These are phyloP conservation scores for Nycticebus coucang DNA, from an alignment of 2,113 vertebrate genomes.

Conservation along the genomic window DNA sequence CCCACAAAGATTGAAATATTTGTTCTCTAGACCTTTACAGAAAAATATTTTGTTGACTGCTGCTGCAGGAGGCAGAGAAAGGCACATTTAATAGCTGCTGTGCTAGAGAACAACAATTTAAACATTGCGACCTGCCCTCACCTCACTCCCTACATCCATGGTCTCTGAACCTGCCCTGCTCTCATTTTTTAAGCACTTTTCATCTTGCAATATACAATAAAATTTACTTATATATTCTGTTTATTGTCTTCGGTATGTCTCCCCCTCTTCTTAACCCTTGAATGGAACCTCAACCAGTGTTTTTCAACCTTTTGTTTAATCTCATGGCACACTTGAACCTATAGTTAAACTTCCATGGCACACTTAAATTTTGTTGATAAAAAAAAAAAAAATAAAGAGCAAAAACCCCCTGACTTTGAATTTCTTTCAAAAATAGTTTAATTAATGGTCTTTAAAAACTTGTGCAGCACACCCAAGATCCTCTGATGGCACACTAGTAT, in stretches of 20 bases:
- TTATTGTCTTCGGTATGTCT: not conserved
- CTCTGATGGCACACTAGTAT: too few relatives aligned
- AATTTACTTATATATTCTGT: not conserved
- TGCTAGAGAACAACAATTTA: not conserved
- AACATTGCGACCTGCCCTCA: not conserved
- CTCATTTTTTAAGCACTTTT: not conserved
- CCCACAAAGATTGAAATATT: conserved; percentile 6
- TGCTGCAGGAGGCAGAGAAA: not conserved
- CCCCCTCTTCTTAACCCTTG: not conserved
- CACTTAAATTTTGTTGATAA: too few relatives aligned
- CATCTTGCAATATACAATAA: not conserved
- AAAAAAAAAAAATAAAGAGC: too few relatives aligned
- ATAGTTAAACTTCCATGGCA: too few relatives aligned
- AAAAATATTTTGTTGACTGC: not conserved
- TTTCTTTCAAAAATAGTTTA: too few relatives aligned
- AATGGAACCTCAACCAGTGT: not conserved
- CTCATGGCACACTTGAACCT: too few relatives aligned
- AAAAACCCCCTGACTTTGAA: too few relatives aligned
- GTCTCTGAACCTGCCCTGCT: too few relatives aligned
- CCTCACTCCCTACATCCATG: too few relatives aligned
- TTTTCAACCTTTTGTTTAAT: too few relatives aligned
- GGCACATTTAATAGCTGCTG: not conserved
- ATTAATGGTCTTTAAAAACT: too few relatives aligned
- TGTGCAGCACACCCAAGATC: too few relatives aligned
- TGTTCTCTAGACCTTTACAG: not conserved